Evolutionary conservation across 2,797 vertebrate genomes (phyloP).

Genomic region (Hyperoplus lanceolatus): DNA sequence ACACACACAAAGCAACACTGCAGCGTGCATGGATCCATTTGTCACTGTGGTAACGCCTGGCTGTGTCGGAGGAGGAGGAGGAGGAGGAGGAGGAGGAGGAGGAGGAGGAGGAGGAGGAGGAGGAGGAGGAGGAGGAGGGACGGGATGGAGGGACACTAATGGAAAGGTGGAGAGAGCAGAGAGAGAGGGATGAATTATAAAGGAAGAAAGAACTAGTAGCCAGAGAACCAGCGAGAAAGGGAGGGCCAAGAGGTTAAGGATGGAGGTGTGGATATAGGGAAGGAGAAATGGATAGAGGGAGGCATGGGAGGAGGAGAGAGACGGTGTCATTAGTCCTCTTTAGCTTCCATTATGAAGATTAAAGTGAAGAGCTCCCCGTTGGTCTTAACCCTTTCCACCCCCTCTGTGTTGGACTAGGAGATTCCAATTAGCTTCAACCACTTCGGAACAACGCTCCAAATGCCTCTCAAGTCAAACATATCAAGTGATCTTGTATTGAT

Average conservation of each 20-base stretch:
- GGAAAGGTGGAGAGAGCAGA: conserved; percentile 7
- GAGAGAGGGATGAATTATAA: background rate
- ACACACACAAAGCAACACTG: conserved; percentile 18
- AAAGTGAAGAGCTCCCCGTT: conserved; percentile 85
- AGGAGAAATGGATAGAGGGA: conserved; percentile 45
- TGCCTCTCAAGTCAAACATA: background rate
- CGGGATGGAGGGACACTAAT: conserved; percentile 29
- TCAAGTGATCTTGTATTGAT: background rate
- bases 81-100: no score
- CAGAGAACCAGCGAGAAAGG: conserved; percentile 21
- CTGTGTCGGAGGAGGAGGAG: conserved; percentile 79
- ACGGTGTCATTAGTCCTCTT: conserved; percentile 76
- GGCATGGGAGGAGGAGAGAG: conserved; percentile 56
- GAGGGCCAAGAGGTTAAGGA: conserved; percentile 59
- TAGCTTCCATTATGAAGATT: conserved; percentile 81
- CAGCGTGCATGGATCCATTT: conserved; percentile 82
- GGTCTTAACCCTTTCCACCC: conserved; percentile 76
- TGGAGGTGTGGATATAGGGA: conserved; percentile 65
- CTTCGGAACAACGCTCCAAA: background rate
- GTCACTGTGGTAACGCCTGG: conserved; percentile 85
- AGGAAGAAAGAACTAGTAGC: background rate
- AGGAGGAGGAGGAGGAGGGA: background rate
- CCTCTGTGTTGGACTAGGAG: background rate
- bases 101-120: no score
- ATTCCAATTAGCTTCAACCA: background rate